These are phyloP conservation scores for Oegoconia quadripuncta DNA, from an alignment of 2,888 invertebrate genomes.

Conservation along the genomic window DNA sequence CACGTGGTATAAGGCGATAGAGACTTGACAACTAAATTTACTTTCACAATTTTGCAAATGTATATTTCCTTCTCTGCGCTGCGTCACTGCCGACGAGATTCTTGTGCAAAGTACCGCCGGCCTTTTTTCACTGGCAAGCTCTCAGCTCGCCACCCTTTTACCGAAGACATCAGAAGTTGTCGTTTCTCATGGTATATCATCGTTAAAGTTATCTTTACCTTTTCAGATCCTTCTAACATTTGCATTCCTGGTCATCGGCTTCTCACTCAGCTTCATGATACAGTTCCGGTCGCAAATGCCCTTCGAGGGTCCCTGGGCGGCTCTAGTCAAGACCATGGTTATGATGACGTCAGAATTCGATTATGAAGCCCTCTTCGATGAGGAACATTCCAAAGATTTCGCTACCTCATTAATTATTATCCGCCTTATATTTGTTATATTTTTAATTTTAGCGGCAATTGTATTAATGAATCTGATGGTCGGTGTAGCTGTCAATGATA, in stretches of 20 bases:
- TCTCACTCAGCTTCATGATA: slow-evolving; percentile 77
- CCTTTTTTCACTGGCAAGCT: too few species aligned
- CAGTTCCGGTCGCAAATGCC: slow-evolving; percentile 72
- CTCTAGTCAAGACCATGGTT: slow-evolving; percentile 76
- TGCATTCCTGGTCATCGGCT: slow-evolving; percentile 74
- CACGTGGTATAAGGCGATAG: too few species aligned
- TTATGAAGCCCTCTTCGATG: slow-evolving; percentile 68
- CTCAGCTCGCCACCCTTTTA: too few species aligned
- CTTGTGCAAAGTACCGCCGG: too few species aligned
- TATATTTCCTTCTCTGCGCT: too few species aligned
- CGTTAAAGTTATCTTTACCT: slow-evolving; percentile 8
- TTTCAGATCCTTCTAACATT: slow-evolving; percentile 73
- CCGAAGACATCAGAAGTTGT: too few species aligned
- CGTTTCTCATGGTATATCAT: too few species aligned
- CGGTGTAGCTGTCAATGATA: slow-evolving; percentile 80
- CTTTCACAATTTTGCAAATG: too few species aligned
- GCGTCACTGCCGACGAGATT: too few species aligned
- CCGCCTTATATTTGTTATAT: slow-evolving; percentile 71
- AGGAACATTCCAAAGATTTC: slow-evolving; percentile 54
- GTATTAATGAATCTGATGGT: slow-evolving; percentile 80
- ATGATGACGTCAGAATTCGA: slow-evolving; percentile 82
- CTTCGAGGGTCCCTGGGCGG: slow-evolving; percentile 73
- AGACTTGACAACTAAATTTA: too few species aligned
- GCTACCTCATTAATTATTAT: slow-evolving; percentile 62
- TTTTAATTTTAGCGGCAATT: slow-evolving; percentile 75